Conservation (phyloP, 1,140 invertebrate genomes). For the Paraescarpia echinospica region DNA sequence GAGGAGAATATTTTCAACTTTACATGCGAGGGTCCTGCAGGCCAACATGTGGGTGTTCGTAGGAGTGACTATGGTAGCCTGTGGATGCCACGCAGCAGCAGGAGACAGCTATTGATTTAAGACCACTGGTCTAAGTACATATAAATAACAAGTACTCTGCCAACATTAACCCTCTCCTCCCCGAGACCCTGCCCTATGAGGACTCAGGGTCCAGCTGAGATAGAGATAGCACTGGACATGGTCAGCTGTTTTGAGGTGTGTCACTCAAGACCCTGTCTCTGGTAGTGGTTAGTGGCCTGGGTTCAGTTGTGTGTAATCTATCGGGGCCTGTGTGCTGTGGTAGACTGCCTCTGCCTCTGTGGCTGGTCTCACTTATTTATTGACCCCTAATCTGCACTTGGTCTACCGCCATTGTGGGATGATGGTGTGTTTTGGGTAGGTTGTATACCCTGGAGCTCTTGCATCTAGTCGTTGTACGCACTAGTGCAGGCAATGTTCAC, state of each 20-base stretch:
- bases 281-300: background rate
- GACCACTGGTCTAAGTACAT: slow-evolving; percentile 4
- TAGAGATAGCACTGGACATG: background rate
- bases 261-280: too few relatives aligned
- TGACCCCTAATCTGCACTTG: background rate
- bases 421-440: background rate
- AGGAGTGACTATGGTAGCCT: background rate
- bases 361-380: background rate
- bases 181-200: background rate
- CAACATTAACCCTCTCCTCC: background rate
- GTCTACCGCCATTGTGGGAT: background rate
- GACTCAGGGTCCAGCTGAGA: background rate
- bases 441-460: background rate
- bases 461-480: background rate
- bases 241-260: background rate
- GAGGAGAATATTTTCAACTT: background rate
- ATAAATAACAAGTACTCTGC: background rate
- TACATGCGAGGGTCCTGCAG: background rate
- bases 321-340: background rate
- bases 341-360: background rate
- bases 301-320: background rate
- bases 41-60: background rate
- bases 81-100: background rate
- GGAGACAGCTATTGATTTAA: background rate
- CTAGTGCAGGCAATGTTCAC: background rate